These are phyloP conservation scores for Phenganax stokvisi DNA, from an alignment of 92 coral and sea anemone species.

Conservation along the genomic window DNA sequence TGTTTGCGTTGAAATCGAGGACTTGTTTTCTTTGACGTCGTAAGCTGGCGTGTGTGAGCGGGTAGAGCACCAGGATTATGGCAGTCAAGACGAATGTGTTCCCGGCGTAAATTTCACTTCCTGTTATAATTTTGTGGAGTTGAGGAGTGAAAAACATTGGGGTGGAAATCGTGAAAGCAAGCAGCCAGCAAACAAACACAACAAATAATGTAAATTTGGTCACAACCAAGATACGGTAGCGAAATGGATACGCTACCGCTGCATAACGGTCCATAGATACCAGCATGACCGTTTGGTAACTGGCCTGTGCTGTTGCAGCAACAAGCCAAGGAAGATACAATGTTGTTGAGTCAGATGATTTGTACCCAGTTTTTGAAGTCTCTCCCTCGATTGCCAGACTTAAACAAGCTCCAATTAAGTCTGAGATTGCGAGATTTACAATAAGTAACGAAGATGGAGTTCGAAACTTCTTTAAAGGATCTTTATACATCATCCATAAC, in stretches of 20 bases:
- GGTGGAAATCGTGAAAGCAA: slow-evolving; percentile 1
- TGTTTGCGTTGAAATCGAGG: slow-evolving; percentile 13
- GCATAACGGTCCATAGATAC: slow-evolving; percentile 22
- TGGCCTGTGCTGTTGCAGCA: slow-evolving; percentile 16
- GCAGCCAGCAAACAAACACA: background rate
- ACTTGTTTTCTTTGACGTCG: slow-evolving; percentile 33
- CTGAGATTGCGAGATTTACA: slow-evolving; percentile 16
- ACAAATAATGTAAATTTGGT: background rate
- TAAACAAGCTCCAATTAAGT: slow-evolving; percentile 18
- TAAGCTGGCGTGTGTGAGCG: slow-evolving; percentile 24
- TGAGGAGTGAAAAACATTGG: background rate
- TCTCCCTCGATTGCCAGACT: slow-evolving; percentile 13
- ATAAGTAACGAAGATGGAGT: slow-evolving; percentile 19
- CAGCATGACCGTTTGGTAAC: slow-evolving; percentile 13
- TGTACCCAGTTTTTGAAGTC: background rate
- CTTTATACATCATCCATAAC: slow-evolving; percentile 26
- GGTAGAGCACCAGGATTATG: slow-evolving; percentile 8
- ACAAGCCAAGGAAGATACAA: slow-evolving; percentile 29
- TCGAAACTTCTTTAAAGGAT: slow-evolving; percentile 31
- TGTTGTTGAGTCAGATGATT: background rate
- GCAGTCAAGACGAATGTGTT: slow-evolving; percentile 13
- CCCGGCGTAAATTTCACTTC: background rate
- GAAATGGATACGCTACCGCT: slow-evolving; percentile 17
- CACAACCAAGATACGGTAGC: slow-evolving; percentile 1
- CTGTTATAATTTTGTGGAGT: background rate